Evolutionary conservation across 2,888 invertebrate genomes (phyloP).

Genomic region (Stenotaenia linearis): DNA sequence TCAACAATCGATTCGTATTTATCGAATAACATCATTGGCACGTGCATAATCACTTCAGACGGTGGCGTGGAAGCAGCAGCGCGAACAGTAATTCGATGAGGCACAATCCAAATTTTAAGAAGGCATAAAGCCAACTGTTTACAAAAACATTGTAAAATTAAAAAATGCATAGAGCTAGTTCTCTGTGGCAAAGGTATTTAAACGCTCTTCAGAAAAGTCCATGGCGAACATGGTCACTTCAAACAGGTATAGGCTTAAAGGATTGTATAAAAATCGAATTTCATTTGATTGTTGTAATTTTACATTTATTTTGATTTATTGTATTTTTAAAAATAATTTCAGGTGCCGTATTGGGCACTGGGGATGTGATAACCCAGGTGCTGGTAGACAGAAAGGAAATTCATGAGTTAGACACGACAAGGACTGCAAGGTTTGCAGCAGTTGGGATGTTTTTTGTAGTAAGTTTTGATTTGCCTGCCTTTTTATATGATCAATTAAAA

Average conservation of each 20-base stretch:
- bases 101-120: too few species aligned
- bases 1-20: background rate
- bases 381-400: slow-evolving; percentile 48
- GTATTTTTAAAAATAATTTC: too few species aligned
- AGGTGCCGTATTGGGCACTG: slow-evolving; percentile 66
- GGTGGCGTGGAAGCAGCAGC: slow-evolving; percentile 15
- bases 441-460: slow-evolving; percentile 64
- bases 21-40: background rate
- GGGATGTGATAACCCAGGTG: slow-evolving; percentile 71
- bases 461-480: slow-evolving; percentile 21
- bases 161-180: slow-evolving; percentile 3
- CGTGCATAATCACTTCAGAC: background rate
- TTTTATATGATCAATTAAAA: background rate
- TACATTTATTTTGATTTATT: background rate
- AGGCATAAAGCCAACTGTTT: background rate
- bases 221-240: slow-evolving; percentile 57
- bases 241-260: slow-evolving; percentile 51
- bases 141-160: background rate
- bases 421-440: slow-evolving; percentile 60
- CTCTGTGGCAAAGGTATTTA: slow-evolving; percentile 34
- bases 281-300: background rate
- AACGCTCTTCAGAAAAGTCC: slow-evolving; percentile 53
- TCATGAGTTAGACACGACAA: slow-evolving; percentile 52
- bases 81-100: background rate
- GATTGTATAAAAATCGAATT: slow-evolving; percentile 31